A percentile compares a stretch with the other conserved stretches of the same genome.
Evolutionary conservation across 2,797 vertebrate species (phyloP).

Genomic region (Anisognathus igniventris): DNA sequence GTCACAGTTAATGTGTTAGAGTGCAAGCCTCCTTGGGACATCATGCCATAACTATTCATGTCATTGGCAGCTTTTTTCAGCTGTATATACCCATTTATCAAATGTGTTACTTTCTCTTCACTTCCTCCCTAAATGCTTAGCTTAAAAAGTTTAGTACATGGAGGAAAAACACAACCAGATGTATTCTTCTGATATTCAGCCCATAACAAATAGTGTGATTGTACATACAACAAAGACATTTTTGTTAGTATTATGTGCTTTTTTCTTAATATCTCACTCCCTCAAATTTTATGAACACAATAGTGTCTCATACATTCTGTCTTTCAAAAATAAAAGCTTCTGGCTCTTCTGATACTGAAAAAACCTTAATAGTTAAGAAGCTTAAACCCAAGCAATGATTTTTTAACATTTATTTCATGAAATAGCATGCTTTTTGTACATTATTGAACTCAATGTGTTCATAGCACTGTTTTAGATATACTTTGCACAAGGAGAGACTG

Average conservation of each 20-base stretch:
- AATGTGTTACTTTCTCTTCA: background rate
- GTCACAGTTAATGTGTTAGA: background rate
- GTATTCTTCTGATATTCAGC: background rate
- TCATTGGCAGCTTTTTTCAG: background rate
- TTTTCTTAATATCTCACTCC: background rate
- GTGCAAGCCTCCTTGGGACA: background rate
- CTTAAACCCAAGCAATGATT: background rate
- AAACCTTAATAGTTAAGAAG: background rate
- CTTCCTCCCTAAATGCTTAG: background rate
- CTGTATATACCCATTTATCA: fast-evolving
- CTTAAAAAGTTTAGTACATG: background rate
- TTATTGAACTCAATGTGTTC: background rate
- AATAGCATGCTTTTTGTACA: background rate
- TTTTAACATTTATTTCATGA: background rate
- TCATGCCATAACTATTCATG: background rate
- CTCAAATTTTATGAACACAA: background rate
- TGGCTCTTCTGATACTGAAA: background rate
- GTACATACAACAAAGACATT: background rate
- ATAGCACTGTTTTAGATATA: background rate
- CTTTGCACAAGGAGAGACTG: background rate
- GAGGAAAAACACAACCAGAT: background rate
- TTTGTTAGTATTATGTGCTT: background rate
- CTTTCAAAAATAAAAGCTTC: background rate
- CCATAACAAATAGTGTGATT: background rate
- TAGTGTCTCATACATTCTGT: background rate